Evolutionary conservation across 2,113 vertebrate species (phyloP).

Genomic region (Benitochromis conjunctus): DNA sequence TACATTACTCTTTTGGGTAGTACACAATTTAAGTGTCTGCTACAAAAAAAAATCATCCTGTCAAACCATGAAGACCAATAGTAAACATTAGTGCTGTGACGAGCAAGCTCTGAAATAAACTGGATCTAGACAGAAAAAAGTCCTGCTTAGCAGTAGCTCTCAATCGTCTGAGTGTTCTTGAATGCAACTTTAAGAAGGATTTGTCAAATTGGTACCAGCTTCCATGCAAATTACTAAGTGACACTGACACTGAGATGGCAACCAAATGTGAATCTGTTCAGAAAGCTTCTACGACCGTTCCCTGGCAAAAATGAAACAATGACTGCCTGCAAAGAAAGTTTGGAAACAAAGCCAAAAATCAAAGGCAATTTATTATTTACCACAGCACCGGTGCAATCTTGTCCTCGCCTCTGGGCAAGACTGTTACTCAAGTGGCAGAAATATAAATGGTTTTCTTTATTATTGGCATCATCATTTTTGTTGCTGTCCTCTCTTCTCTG

Average conservation of each 20-base stretch:
- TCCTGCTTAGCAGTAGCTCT: background rate
- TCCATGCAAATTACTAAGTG: background rate
- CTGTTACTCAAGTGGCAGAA: background rate
- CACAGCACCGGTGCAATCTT: background rate
- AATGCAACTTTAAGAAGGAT: background rate
- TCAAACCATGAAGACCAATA: background rate
- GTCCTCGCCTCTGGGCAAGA: background rate
- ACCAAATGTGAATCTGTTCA: background rate
- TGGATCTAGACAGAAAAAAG: background rate
- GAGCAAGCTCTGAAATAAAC: background rate
- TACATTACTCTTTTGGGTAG: background rate
- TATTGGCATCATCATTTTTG: background rate
- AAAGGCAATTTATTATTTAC: background rate
- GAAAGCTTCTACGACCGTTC: background rate
- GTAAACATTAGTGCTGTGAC: background rate
- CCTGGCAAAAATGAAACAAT: background rate
- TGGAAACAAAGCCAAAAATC: background rate
- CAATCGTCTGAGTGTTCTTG: background rate
- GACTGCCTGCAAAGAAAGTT: background rate
- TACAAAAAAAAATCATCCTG: background rate
- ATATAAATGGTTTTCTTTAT: background rate
- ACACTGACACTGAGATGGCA: background rate
- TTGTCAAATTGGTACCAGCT: background rate
- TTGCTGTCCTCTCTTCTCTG: background rate
- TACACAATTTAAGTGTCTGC: background rate